phyloP scores from a whole-genome alignment of 2,113 vertebrate genomes.

The Hemiprocne comata region DNA sequence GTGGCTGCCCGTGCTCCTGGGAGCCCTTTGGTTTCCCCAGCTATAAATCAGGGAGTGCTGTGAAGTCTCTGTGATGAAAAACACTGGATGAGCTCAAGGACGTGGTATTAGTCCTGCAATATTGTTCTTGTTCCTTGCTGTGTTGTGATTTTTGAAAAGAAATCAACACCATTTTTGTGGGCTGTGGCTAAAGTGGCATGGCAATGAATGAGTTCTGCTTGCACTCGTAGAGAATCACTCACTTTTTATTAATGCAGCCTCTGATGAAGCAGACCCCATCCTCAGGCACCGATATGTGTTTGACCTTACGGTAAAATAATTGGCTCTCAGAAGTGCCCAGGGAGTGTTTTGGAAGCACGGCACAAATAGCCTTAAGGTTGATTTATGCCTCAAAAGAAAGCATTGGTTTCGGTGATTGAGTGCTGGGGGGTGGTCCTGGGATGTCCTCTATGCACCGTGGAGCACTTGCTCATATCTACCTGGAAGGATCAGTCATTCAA shows the following conservation, averaged over 20 bases:
- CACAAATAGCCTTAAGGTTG: background rate
- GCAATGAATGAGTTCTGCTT: background rate
- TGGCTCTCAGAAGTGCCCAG: background rate
- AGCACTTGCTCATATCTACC: background rate
- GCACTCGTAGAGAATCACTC: background rate
- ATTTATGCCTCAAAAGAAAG: constrained; percentile 5
- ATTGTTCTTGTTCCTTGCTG: background rate
- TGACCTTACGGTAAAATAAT: background rate
- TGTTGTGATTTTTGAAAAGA: background rate
- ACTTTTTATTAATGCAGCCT: background rate
- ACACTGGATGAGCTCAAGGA: background rate
- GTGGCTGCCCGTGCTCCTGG: rapidly evolving
- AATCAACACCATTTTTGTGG: background rate
- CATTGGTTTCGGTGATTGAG: background rate
- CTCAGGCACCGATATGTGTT: background rate
- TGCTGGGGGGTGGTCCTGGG: background rate
- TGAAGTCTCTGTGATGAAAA: background rate
- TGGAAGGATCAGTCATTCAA: background rate
- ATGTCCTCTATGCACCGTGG: background rate
- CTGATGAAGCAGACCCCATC: background rate
- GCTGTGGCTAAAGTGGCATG: background rate
- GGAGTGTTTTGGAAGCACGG: background rate
- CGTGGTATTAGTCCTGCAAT: background rate
- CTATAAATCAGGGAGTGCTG: background rate
- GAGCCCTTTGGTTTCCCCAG: background rate